Evolutionary conservation across 2,888 invertebrate genomes (phyloP), one percentile per base, ranked within the genome.

Genomic region (Platerodrilus igneus): DNA sequence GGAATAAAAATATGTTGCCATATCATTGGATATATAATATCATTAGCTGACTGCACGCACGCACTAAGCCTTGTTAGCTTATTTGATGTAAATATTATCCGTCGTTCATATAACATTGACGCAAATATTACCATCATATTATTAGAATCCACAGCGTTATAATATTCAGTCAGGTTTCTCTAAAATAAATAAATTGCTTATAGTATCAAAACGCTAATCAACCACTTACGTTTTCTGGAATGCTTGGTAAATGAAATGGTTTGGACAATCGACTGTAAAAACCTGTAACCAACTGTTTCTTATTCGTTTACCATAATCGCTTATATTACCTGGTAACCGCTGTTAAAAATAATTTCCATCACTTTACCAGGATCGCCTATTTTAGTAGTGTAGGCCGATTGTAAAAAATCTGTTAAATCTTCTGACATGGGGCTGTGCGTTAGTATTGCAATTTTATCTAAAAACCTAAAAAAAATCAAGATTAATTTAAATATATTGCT

Each of bases 1-100:
- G 96, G 96, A 69, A 97, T 95, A 68, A 90, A 97, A 62, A 97
- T 91, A 61, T 96, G 95, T 70, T 97, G 96, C 97, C 97, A 97
- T 53, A 86, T 86, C 94, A 99, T 95, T 1, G 97, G 97, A 69
- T 94, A 96, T 23, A 99, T 80, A 28, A 97, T 82, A 45, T 89
- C 83, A 64, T 93, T 92, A 10, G 94, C 91, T 8, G 95, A 95
- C 67, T 95, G 93, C 15, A 90, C 88, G 60, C 90, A 89, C 0
- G 96, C 91, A 31, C 93, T 93, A 30, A 99, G 72, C 42, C 92
- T 77, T 50, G 90, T 89, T 47, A 96, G 74, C 61, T 88, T 88
- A 47, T 83, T 81, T 1, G 96, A 95, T 5, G 88, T 91, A 56
- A 99, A 86, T 36, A 97, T 83, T 43, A 99, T 89, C 27, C 97